Evolutionary conservation across 1,140 invertebrate species (phyloP).

Genomic region (Aphelinus atriplicis): DNA sequence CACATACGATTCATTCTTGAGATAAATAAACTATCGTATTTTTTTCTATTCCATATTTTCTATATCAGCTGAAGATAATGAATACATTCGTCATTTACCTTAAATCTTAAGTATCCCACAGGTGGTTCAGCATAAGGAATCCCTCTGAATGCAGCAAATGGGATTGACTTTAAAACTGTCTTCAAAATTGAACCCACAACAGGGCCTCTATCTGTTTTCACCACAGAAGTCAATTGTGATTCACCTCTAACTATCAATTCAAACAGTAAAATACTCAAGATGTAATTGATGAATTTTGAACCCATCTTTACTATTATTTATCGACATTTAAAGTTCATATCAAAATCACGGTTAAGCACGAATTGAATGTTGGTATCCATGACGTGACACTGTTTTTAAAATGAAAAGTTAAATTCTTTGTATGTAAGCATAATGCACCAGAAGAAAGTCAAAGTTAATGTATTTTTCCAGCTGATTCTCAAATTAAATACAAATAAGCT

Average conservation of each 20-base stretch:
- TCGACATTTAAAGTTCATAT: too few relatives aligned
- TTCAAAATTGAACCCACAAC: not conserved
- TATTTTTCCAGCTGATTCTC: not conserved
- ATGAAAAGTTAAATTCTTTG: not conserved
- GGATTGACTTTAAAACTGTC: too few relatives aligned
- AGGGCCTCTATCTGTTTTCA: not conserved
- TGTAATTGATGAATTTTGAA: too few relatives aligned
- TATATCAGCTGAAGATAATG: too few relatives aligned
- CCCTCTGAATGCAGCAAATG: constrained; percentile 50
- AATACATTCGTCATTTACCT: constrained; percentile 25
- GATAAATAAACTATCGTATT: too few relatives aligned
- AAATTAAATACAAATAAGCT: too few relatives aligned
- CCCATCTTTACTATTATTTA: too few relatives aligned
- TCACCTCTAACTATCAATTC: not conserved
- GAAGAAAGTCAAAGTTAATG: not conserved
- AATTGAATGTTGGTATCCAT: not conserved
- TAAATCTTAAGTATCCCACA: constrained; percentile 44
- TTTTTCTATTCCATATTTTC: too few relatives aligned
- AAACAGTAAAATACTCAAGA: not conserved
- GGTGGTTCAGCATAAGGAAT: constrained; percentile 53
- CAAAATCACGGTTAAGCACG: too few relatives aligned
- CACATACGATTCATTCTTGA: too few relatives aligned
- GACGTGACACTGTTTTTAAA: not conserved
- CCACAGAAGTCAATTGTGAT: not conserved
- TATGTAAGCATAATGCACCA: not conserved